Base-by-base conservation (phyloP, 2,888 invertebrate species). In the Listrodromus nycthemerus region DNA sequence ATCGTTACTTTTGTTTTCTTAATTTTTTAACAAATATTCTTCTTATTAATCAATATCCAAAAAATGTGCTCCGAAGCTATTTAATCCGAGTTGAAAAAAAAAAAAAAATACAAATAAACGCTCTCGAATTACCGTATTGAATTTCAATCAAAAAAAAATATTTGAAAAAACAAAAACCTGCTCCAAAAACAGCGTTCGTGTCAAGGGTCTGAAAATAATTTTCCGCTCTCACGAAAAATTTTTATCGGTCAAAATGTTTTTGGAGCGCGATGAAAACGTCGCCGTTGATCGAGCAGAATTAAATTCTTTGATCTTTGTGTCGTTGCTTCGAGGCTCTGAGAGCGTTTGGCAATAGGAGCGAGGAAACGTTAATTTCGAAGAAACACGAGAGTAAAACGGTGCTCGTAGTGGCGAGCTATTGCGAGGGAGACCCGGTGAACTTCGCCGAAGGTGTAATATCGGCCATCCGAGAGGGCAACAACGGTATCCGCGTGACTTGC, bases 331-430 rank as follows among this genome's bases (percentile, higher is more conserved):
- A 13, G 37, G 48, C 33, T 58, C 67, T 48, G 33, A 50, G 37
- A 55, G 63, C 37, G 52, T 52, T 21, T 8, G 19, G 79, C 66
- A 79, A 84, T 74, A 82, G 79, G 71, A 67, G 84, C 75, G 66
- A 82, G 79, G 67, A 79, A 84, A 82, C 84, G 84, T 84, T 84
- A 82, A 84, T 79, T 84, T 82, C 84, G 75, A 67, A 82, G 82
- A 84, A 84, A 52, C 50, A n/a, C 45, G 71, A 74, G 75, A 67
- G 76, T 67, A 77, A 84, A 84, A 82, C 74, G 70, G 78, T 70
- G 65, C 81, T 84, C 69, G 69, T 78, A 75, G 84, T 70, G 48
- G 61, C 50, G 77, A 80, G 7, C 61, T 13, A 45, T 33, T 48
- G 50, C 61, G 50, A 48, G 50, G 80, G 45, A 82, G 82, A 84